phyloP scores from a whole-genome alignment of 2,113 vertebrate species.

The Nerophis ophidion region DNA sequence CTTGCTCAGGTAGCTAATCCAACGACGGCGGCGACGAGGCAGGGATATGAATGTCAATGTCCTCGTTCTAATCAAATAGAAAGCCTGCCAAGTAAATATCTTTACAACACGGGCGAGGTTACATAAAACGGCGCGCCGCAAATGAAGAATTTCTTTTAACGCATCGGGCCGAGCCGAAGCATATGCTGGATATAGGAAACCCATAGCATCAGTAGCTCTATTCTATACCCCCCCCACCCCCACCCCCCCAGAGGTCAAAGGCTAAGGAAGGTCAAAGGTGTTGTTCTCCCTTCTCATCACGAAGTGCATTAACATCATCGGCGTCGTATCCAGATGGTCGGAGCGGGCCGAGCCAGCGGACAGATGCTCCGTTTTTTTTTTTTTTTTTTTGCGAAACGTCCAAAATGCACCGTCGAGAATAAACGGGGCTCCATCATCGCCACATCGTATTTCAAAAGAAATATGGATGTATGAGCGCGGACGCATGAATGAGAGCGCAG shows the following conservation, averaged over 20 bases:
- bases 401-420: constrained; percentile 65
- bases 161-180: constrained; percentile 55
- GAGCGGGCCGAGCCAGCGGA: constrained; percentile 34
- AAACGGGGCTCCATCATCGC: constrained; percentile 64
- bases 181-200: constrained; percentile 76
- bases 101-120: constrained; percentile 57
- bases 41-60: constrained; percentile 59
- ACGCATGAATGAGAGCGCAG: constrained; percentile 4
- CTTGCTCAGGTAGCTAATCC: constrained; percentile 26
- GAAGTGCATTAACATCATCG: constrained; percentile 74
- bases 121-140: constrained; percentile 55
- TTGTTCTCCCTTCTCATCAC: constrained; percentile 73
- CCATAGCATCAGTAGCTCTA: constrained; percentile 63
- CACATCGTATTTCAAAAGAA: constrained; percentile 75
- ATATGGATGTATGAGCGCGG: constrained; percentile 37
- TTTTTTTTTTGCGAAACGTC: constrained; percentile 55
- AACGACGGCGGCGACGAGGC: constrained; percentile 40
- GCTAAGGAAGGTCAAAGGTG: constrained; percentile 75
- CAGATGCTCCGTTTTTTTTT: constrained; percentile 67
- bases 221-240: too few relatives aligned
- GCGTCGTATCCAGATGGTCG: constrained; percentile 67
- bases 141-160: constrained; percentile 72
- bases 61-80: constrained; percentile 67
- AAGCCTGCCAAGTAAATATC: constrained; percentile 69
- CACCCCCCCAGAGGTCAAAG: constrained; percentile 68